Percentiles rank a stretch among this genome's conserved stretches.
These are phyloP conservation scores for Mycogona germanica DNA, from an alignment of 2,888 invertebrate genomes.

Conservation along the genomic window DNA sequence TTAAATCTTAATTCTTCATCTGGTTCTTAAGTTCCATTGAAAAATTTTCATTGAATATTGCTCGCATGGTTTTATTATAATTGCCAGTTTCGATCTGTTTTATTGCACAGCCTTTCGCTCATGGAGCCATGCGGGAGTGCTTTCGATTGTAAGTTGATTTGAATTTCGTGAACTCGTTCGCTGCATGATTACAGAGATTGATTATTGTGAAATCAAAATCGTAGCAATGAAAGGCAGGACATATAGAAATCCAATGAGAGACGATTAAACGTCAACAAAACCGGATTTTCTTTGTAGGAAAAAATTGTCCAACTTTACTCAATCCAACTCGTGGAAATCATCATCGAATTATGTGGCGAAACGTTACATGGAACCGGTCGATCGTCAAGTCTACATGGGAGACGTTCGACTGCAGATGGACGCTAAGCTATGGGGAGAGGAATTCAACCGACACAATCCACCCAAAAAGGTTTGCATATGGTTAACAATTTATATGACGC, in stretches of 20 bases:
- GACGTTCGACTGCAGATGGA: conserved; percentile 47
- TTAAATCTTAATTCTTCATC: too few relatives aligned
- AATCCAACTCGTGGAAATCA: conserved; percentile 36
- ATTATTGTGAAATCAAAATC: too few relatives aligned
- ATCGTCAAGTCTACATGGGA: conserved; percentile 40
- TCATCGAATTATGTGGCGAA: conserved; percentile 44
- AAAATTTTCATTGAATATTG: too few relatives aligned
- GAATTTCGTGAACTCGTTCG: background rate
- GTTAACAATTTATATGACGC: too few relatives aligned
- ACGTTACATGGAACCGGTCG: conserved; percentile 39
- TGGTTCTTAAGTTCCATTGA: too few relatives aligned
- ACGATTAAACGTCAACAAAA: too few relatives aligned
- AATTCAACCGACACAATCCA: conserved; percentile 44
- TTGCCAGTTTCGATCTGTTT: too few relatives aligned
- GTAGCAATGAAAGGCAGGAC: too few relatives aligned
- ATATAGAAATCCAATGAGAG: too few relatives aligned
- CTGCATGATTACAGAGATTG: too few relatives aligned
- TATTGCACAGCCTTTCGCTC: conserved; percentile 40
- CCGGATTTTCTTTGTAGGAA: conserved; percentile 32
- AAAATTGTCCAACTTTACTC: conserved; percentile 36
- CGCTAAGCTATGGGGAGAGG: conserved; percentile 46
- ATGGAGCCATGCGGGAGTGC: conserved; percentile 45
- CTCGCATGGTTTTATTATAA: too few relatives aligned
- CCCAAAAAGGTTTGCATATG: conserved; percentile 44
- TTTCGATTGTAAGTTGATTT: conserved; percentile 38